Percentiles rank a stretch among this genome's conserved stretches.
phyloP scores from a whole-genome alignment of 2,888 invertebrate genomes.

The Cephus nigrinus region DNA sequence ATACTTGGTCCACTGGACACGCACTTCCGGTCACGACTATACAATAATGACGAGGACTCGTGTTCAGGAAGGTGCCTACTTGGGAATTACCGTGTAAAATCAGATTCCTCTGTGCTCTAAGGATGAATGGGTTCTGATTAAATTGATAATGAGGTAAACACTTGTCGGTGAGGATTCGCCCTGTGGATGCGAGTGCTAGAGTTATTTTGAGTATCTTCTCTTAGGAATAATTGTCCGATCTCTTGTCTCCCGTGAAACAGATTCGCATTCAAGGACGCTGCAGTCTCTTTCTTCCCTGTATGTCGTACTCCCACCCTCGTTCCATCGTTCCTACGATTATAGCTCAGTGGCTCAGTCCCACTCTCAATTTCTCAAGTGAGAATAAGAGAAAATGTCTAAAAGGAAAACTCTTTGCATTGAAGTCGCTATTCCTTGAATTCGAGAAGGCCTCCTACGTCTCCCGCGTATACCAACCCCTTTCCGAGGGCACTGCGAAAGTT shows the following conservation, averaged over 20 bases:
- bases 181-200: not conserved
- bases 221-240: not conserved
- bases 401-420: conserved; percentile 4
- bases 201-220: not conserved
- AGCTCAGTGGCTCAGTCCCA: not conserved
- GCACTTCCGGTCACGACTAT: conserved; percentile 44
- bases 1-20: conserved; percentile 53
- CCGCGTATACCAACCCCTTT: conserved; percentile 27
- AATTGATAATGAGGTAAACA: not conserved
- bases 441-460: conserved; percentile 31
- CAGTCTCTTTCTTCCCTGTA: not conserved
- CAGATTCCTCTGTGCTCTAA: not conserved
- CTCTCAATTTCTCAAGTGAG: not conserved
- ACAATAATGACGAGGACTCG: not conserved
- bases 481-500: conserved; percentile 35
- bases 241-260: not conserved
- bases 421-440: conserved; percentile 47
- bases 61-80: not conserved
- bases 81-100: not conserved
- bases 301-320: not conserved
- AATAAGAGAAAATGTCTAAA: not conserved
- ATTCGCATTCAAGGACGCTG: not conserved
- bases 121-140: not conserved
- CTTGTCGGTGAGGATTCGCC: not conserved
- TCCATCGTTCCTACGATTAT: not conserved